phyloP scores from a whole-genome alignment of 2,888 invertebrate species.

The Neuroscelio doddi region DNA sequence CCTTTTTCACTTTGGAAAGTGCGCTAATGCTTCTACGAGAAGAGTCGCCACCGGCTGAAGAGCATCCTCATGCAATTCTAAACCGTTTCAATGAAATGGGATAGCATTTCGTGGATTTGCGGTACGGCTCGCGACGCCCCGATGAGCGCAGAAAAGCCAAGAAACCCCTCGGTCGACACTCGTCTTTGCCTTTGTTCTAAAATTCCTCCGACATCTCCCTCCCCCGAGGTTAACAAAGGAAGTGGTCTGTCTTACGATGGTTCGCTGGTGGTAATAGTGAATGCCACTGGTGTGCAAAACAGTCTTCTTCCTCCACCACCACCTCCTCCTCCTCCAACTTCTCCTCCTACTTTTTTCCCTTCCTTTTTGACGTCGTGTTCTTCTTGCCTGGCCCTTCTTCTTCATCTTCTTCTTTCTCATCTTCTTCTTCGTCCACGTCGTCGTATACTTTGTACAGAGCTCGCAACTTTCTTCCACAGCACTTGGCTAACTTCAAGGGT shows the following conservation, averaged over 20 bases:
- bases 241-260: constrained; percentile 49
- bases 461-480: constrained; percentile 57
- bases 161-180: constrained; percentile 26
- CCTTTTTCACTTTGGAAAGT: constrained; percentile 7
- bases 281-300: constrained; percentile 48
- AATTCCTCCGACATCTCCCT: constrained; percentile 62
- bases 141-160: constrained; percentile 11
- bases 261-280: constrained; percentile 49
- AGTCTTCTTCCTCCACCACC: constrained; percentile 42
- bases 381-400: constrained; percentile 33
- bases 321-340: constrained; percentile 8
- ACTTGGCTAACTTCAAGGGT: constrained; percentile 63
- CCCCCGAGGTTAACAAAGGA: constrained; percentile 54
- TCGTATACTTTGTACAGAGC: constrained; percentile 27
- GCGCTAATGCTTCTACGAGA: constrained; percentile 30
- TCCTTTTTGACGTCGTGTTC: constrained; percentile 27
- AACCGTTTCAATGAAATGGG: constrained; percentile 67
- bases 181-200: constrained; percentile 57
- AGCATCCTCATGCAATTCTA: constrained; percentile 65
- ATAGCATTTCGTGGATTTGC: constrained; percentile 56
- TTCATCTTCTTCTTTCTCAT: constrained; percentile 16
- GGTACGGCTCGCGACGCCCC: constrained; percentile 39
- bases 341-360: constrained; percentile 29
- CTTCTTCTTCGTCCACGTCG: constrained; percentile 47
- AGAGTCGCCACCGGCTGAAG: constrained; percentile 31